Evolutionary conservation across 2,797 vertebrate species (phyloP).

Genomic region (Nyctalus aviator): DNA sequence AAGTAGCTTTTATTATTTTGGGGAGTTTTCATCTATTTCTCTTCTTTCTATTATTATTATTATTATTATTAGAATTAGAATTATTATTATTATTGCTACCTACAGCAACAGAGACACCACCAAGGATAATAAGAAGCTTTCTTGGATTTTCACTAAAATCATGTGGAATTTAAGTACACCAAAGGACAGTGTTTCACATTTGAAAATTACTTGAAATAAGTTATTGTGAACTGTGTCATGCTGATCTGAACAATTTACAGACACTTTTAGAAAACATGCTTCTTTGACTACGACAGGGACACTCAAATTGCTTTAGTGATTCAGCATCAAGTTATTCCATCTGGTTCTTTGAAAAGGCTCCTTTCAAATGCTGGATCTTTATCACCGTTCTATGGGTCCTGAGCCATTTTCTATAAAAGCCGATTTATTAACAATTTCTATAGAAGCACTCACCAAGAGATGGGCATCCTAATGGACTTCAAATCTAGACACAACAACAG

Average conservation of each 20-base stretch:
- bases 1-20: neutral
- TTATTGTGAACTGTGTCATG: conserved; percentile 8
- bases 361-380: neutral
- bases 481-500: neutral
- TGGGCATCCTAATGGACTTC: neutral
- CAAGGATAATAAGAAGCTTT: neutral
- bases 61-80: neutral
- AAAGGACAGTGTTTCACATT: neutral
- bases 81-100: neutral
- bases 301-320: conserved; percentile 31
- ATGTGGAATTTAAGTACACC: neutral
- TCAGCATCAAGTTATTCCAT: neutral
- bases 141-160: neutral
- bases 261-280: neutral
- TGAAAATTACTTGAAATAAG: conserved; percentile 16
- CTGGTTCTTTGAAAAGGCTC: conserved; percentile 9
- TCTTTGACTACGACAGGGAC: neutral
- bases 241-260: conserved; percentile 8
- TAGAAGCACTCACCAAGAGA: neutral
- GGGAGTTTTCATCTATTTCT: neutral
- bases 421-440: neutral
- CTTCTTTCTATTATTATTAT: neutral
- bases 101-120: neutral
- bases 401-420: neutral
- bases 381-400: neutral